Conservation (phyloP, 2,797 vertebrate genomes). For the Phrynocephalus vlangalii region DNA sequence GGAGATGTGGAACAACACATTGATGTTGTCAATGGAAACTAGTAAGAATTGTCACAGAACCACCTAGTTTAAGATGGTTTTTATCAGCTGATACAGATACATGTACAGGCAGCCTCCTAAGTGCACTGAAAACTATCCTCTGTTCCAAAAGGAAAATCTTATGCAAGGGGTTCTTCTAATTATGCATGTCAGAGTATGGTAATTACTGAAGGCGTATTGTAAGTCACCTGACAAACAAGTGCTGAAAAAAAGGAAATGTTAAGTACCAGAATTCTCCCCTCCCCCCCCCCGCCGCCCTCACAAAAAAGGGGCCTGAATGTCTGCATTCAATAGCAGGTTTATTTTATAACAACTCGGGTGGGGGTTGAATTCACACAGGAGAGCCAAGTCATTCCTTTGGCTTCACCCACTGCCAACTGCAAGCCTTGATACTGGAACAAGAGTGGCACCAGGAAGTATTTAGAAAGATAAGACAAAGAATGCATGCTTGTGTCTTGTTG, state of each 20-base stretch:
- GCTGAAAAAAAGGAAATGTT: conserved; percentile 25
- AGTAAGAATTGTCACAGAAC: neutral
- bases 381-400: conserved; percentile 30
- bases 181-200: neutral
- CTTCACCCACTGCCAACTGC: conserved; percentile 28
- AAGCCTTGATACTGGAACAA: conserved; percentile 38
- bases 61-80: neutral
- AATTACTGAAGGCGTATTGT: neutral
- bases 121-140: neutral
- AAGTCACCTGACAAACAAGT: conserved; percentile 33
- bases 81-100: neutral
- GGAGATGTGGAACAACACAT: no score
- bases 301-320: neutral
- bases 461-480: conserved; percentile 26
- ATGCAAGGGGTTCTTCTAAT: neutral
- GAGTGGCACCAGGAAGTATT: conserved; percentile 31
- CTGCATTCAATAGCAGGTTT: neutral
- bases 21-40: neutral
- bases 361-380: conserved; percentile 33
- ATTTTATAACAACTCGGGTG: neutral
- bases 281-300: neutral
- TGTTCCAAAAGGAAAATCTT: neutral
- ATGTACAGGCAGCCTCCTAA: neutral
- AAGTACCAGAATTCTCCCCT: conserved; percentile 8
- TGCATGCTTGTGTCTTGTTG: conserved; percentile 12